Percentiles rank a stretch among this genome's conserved stretches.
Evolutionary conservation across 2,797 vertebrate genomes (phyloP).

Genomic region (Pipistrellus nathusii): DNA sequence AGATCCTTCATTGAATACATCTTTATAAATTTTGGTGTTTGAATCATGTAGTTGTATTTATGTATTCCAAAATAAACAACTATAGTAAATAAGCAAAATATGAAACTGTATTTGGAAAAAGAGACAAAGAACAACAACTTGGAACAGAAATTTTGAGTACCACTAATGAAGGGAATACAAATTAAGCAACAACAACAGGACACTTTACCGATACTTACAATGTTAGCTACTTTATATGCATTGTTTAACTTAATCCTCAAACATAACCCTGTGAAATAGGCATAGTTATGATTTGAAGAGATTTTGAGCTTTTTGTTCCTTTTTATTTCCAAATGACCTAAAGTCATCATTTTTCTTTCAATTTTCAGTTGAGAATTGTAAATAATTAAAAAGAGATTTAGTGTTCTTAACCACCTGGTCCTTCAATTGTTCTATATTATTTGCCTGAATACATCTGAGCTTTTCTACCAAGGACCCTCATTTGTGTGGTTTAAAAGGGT

Average conservation of each 20-base stretch:
- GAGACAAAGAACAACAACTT: neutral
- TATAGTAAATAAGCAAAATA: neutral
- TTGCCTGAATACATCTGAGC: constrained; percentile 43
- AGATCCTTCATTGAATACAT: neutral
- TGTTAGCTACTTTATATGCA: neutral
- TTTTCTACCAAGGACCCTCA: constrained; percentile 19
- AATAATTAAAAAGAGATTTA: constrained; percentile 47
- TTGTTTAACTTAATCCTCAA: neutral
- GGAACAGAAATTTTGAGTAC: neutral
- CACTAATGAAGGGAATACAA: constrained; percentile 26
- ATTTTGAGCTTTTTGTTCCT: constrained; percentile 44
- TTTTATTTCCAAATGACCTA: constrained; percentile 12
- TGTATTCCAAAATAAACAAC: constrained; percentile 13
- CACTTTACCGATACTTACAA: neutral
- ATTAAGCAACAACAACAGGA: neutral
- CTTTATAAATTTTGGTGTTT: constrained; percentile 21
- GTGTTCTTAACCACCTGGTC: constrained; percentile 19
- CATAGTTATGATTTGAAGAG: neutral
- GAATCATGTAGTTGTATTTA: constrained; percentile 2
- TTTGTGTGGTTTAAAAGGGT: constrained; percentile 49
- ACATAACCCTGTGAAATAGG: neutral
- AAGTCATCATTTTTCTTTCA: constrained; percentile 28
- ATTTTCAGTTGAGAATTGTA: constrained; percentile 25
- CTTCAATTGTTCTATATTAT: neutral
- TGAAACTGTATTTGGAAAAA: neutral